A percentile compares a stretch with the other conserved stretches of the same genome.
Conservation (phyloP, 2,888 invertebrate genomes). For the Harmothoe impar region DNA sequence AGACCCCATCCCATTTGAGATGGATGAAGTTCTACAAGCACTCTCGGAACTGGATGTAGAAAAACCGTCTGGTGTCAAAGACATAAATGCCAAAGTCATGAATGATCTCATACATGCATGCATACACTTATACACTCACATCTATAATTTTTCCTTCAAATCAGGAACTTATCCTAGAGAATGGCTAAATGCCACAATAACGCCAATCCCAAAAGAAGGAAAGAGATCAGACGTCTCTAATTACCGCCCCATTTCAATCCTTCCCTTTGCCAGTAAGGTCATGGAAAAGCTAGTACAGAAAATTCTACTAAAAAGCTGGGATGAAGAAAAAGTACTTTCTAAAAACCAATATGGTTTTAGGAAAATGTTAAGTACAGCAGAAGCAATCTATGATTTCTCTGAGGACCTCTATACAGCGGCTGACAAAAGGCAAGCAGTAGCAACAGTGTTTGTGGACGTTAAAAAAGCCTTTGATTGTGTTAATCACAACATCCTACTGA, state of each 20-base stretch:
- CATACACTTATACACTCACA: not conserved
- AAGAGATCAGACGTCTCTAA: not conserved
- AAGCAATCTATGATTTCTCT: not conserved
- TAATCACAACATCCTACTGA: too few species aligned
- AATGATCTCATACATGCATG: too few species aligned
- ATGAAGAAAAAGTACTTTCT: not conserved
- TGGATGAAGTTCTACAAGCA: too few species aligned
- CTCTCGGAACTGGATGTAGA: too few species aligned
- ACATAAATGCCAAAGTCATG: too few species aligned
- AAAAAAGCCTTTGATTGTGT: not conserved
- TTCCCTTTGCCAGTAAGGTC: not conserved
- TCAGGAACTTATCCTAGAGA: not conserved
- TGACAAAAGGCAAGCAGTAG: not conserved
- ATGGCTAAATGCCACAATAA: not conserved
- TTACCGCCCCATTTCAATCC: not conserved
- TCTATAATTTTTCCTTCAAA: not conserved
- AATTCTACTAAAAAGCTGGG: not conserved
- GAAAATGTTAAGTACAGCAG: not conserved
- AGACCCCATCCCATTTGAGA: too few species aligned
- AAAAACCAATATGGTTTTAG: not conserved
- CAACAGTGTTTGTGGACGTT: not conserved
- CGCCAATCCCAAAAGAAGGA: not conserved
- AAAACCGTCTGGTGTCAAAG: too few species aligned
- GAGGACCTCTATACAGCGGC: not conserved
- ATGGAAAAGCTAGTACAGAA: not conserved